These are phyloP conservation scores for Parnassius glacialis DNA, from an alignment of 2,888 invertebrate species.

Conservation along the genomic window DNA sequence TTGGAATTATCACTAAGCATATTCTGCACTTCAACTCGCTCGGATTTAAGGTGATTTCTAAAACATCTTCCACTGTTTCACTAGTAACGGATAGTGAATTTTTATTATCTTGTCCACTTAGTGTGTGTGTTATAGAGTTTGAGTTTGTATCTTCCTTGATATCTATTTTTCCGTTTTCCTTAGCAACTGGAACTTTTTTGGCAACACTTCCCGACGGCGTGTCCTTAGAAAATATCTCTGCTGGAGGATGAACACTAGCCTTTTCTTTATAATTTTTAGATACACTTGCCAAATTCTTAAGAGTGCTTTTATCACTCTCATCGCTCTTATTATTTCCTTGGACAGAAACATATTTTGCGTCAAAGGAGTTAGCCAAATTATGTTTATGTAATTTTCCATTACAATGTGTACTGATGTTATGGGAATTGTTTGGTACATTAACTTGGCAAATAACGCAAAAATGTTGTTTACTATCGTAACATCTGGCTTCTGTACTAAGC, in stretches of 20 bases:
- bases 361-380: neutral
- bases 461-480: neutral
- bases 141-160: neutral
- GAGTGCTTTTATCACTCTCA: neutral
- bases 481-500: neutral
- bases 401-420: neutral
- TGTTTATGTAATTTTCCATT: neutral
- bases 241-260: too few relatives aligned
- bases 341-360: neutral
- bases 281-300: neutral
- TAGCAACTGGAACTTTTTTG: neutral
- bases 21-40: slow-evolving; percentile 1
- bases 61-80: too few relatives aligned
- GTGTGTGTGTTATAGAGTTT: neutral
- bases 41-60: neutral
- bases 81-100: too few relatives aligned
- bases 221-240: too few relatives aligned
- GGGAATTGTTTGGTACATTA: neutral
- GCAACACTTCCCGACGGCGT: too few relatives aligned
- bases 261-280: neutral
- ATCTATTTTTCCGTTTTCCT: neutral
- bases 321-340: neutral
- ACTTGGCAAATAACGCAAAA: slow-evolving; percentile 8
- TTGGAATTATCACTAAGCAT: neutral
- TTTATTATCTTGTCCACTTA: neutral